Percentiles rank a stretch among this genome's conserved stretches.
phyloP scores from a whole-genome alignment of 2,113 vertebrate genomes.

The Rhombomys opimus region DNA sequence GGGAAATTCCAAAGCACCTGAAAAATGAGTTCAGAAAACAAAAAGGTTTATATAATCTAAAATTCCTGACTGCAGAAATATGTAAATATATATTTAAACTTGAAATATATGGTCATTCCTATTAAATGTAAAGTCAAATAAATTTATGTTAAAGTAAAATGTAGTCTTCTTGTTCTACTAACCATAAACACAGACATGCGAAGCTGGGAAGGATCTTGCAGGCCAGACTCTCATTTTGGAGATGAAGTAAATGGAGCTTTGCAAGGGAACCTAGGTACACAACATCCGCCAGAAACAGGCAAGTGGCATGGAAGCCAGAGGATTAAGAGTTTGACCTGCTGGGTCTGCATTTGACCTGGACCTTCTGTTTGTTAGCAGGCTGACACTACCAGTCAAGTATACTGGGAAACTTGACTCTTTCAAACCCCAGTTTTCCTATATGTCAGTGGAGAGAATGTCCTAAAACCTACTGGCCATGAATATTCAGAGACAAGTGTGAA shows the following conservation, averaged over 20 bases:
- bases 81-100: constrained; percentile 83
- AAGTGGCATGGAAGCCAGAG: neutral
- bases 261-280: neutral
- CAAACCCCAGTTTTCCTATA: neutral
- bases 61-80: constrained; percentile 74
- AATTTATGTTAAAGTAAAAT: constrained; percentile 78
- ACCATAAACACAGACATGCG: constrained; percentile 76
- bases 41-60: constrained; percentile 79
- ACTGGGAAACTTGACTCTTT: neutral
- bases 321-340: neutral
- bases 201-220: constrained; percentile 26
- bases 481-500: neutral
- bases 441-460: neutral
- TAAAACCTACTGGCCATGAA: neutral
- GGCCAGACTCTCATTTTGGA: neutral
- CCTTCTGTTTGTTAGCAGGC: neutral
- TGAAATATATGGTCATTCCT: constrained; percentile 79
- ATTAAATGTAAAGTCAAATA: constrained; percentile 81
- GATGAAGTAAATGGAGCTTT: neutral
- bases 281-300: neutral
- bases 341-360: neutral
- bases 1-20: constrained; percentile 80
- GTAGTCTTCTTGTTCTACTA: constrained; percentile 59
- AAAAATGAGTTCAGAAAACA: constrained; percentile 81
- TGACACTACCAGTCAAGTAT: neutral